phyloP scores from a whole-genome alignment of 1,140 invertebrate genomes.

The Tyrophagus putrescentiae region DNA sequence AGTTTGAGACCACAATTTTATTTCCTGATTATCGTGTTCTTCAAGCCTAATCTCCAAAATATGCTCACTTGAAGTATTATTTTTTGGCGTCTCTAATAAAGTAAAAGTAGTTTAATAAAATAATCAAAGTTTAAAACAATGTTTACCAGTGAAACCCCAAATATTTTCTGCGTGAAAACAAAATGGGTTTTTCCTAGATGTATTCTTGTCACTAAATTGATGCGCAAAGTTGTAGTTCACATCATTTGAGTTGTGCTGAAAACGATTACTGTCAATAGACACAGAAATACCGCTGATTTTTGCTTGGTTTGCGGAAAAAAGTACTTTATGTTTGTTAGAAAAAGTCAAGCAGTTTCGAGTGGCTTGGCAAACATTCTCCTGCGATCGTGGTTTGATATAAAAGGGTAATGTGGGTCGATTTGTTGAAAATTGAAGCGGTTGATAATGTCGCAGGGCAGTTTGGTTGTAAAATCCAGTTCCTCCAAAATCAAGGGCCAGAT shows the following conservation, averaged over 20 bases:
- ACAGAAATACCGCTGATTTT: background rate
- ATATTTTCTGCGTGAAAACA: background rate
- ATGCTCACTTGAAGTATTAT: background rate
- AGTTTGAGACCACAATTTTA: background rate
- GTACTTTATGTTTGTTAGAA: background rate
- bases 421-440: background rate
- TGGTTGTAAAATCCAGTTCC: constrained; percentile 4
- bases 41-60: background rate
- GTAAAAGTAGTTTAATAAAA: background rate
- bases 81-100: background rate
- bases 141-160: background rate
- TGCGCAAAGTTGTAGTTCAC: background rate
- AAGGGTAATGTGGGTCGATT: constrained; percentile 3
- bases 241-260: background rate
- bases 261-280: background rate
- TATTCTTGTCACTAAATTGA: background rate
- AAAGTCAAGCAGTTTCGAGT: background rate
- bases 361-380: background rate
- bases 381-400: background rate
- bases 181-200: background rate
- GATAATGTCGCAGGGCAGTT: background rate
- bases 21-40: background rate
- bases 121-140: background rate
- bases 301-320: background rate
- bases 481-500: background rate